Evolutionary conservation across 2,113 vertebrate genomes (phyloP).

Genomic region (Holacanthus passer): DNA sequence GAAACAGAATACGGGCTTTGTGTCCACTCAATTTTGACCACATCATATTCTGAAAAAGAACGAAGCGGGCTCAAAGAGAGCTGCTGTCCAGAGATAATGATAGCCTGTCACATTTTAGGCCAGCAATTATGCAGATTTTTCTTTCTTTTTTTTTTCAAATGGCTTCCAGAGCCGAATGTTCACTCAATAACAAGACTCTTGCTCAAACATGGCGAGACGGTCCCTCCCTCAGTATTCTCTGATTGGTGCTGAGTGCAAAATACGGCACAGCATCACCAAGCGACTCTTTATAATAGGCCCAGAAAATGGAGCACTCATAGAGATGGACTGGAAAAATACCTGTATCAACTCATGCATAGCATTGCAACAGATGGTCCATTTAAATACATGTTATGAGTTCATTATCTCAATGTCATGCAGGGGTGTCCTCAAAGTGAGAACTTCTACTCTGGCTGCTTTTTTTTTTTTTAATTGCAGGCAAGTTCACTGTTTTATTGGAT

Average conservation of each 20-base stretch:
- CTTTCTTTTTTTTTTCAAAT: slow-evolving; percentile 40
- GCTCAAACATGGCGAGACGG: slow-evolving; percentile 37
- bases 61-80: slow-evolving; percentile 42
- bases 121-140: slow-evolving; percentile 67
- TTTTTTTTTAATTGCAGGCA: slow-evolving; percentile 28
- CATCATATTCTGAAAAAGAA: slow-evolving; percentile 47
- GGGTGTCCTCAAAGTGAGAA: slow-evolving; percentile 37
- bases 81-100: slow-evolving; percentile 66
- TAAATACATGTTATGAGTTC: slow-evolving; percentile 56
- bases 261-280: slow-evolving; percentile 18
- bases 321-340: slow-evolving; percentile 27
- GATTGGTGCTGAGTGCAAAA: slow-evolving; percentile 38
- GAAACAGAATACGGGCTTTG: slow-evolving; percentile 31
- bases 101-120: slow-evolving; percentile 59
- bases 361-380: slow-evolving; percentile 64
- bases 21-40: slow-evolving; percentile 59
- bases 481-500: slow-evolving; percentile 14
- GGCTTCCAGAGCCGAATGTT: slow-evolving; percentile 48
- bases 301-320: slow-evolving; percentile 11
- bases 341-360: slow-evolving; percentile 39
- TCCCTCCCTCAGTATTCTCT: slow-evolving; percentile 28
- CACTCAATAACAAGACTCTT: slow-evolving; percentile 41
- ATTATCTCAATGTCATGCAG: slow-evolving; percentile 64
- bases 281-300: slow-evolving; percentile 1
- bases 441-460: slow-evolving; percentile 15